Evolutionary conservation across 2,797 vertebrate species (phyloP).

Genomic region (Sus cebifrons): DNA sequence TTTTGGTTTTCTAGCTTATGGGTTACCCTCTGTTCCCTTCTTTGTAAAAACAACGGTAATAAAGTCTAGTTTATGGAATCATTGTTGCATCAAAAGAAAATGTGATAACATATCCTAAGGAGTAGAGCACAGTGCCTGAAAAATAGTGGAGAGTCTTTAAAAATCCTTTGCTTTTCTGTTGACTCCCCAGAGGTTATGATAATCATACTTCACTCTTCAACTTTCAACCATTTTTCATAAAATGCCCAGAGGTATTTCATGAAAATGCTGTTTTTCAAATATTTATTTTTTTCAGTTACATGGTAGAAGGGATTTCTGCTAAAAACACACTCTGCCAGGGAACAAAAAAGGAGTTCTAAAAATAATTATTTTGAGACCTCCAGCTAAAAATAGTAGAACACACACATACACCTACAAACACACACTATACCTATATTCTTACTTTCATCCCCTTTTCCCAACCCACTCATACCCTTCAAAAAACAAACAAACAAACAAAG

Average conservation of each 20-base stretch:
- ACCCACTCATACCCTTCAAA: not conserved
- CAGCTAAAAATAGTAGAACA: not conserved
- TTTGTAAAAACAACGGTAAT: not conserved
- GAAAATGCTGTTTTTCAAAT: not conserved
- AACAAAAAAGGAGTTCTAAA: not conserved
- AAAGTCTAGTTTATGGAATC: not conserved
- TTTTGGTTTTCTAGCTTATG: not conserved
- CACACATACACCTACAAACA: fast-evolving
- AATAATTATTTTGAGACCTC: not conserved
- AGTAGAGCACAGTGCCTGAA: not conserved
- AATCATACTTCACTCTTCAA: not conserved
- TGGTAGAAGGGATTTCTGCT: not conserved
- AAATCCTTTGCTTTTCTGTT: not conserved
- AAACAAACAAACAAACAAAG: not conserved
- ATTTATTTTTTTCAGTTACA: not conserved
- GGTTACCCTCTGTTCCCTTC: not conserved
- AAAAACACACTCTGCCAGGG: not conserved
- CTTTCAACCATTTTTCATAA: not conserved
- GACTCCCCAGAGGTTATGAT: not conserved
- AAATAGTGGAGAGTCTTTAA: not conserved
- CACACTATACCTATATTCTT: not conserved
- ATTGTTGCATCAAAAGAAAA: not conserved
- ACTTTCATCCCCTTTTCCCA: not conserved
- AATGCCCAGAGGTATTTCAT: not conserved
- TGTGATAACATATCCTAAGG: not conserved